These are phyloP conservation scores for Kryphioiulus occultus DNA, from an alignment of 2,888 invertebrate genomes.

Conservation along the genomic window DNA sequence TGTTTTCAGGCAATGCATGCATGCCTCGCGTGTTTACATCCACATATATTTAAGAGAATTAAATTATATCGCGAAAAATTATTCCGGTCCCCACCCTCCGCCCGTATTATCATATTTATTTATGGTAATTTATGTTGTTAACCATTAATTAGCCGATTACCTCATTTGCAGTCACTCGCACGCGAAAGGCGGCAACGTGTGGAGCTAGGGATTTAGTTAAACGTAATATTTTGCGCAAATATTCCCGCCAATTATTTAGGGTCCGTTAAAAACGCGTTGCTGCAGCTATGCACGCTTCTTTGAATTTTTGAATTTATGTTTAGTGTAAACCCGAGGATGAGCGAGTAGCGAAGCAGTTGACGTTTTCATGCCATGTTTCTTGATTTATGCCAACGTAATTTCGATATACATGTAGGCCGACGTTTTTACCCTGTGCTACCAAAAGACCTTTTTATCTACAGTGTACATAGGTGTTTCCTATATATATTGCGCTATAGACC, in stretches of 20 bases:
- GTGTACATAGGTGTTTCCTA: no score
- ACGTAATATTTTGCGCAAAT: constrained; percentile 27
- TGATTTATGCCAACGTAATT: constrained; percentile 12
- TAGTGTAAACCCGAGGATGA: neutral
- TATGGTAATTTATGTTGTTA: constrained; percentile 28
- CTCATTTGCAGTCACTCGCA: constrained; percentile 24
- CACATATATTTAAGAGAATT: constrained; percentile 8
- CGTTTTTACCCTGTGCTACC: neutral
- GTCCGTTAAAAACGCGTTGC: no score
- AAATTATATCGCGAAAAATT: constrained; percentile 28
- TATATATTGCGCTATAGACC: no score
- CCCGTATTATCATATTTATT: constrained; percentile 22
- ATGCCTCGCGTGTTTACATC: neutral
- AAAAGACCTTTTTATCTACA: no score
- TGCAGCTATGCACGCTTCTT: neutral
- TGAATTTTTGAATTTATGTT: constrained; percentile 27
- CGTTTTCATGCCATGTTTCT: neutral
- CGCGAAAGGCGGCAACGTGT: neutral
- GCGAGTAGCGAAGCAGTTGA: neutral
- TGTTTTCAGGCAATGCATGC: neutral
- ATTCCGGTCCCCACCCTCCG: constrained; percentile 7
- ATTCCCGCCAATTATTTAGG: neutral
- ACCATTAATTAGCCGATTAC: constrained; percentile 20
- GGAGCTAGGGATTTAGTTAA: neutral
- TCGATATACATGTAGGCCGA: no score